These are phyloP conservation scores for Homalodisca vitripennis DNA, from an alignment of 1,140 invertebrate species.

Conservation along the genomic window DNA sequence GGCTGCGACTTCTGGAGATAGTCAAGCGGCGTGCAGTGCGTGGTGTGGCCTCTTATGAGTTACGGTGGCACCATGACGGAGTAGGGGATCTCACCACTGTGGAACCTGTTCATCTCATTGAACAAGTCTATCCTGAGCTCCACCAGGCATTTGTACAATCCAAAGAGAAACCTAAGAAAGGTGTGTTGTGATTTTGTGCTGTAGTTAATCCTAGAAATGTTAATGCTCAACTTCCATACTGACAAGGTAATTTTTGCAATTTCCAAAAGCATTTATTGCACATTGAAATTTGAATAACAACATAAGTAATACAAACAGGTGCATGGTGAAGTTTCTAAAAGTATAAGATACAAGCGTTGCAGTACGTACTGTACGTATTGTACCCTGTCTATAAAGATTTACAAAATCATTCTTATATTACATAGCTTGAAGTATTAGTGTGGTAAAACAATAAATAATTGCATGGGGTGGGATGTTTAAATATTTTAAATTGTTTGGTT, in stretches of 20 bases:
- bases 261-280: not conserved
- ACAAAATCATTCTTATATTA: no score
- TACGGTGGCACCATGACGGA: conserved; percentile 40
- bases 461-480: no score
- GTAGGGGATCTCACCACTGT: conserved; percentile 55
- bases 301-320: not conserved
- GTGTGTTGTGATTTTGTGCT: conserved; percentile 1
- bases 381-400: no score
- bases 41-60: conserved; percentile 45
- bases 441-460: no score
- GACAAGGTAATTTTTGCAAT: not conserved
- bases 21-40: conserved; percentile 37
- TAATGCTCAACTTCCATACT: not conserved
- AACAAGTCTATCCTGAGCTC: conserved; percentile 63
- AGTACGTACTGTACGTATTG: no score
- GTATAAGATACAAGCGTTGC: no score
- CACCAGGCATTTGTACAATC: conserved; percentile 56
- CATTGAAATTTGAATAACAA: not conserved
- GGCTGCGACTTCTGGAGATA: conserved; percentile 36
- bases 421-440: no score
- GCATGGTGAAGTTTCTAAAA: no score
- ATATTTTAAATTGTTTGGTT: no score
- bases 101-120: conserved; percentile 65
- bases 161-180: conserved; percentile 32
- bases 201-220: not conserved